These are phyloP conservation scores for Kuschelorhynchus macadamiae DNA, from an alignment of 2,888 invertebrate genomes.

Conservation along the genomic window DNA sequence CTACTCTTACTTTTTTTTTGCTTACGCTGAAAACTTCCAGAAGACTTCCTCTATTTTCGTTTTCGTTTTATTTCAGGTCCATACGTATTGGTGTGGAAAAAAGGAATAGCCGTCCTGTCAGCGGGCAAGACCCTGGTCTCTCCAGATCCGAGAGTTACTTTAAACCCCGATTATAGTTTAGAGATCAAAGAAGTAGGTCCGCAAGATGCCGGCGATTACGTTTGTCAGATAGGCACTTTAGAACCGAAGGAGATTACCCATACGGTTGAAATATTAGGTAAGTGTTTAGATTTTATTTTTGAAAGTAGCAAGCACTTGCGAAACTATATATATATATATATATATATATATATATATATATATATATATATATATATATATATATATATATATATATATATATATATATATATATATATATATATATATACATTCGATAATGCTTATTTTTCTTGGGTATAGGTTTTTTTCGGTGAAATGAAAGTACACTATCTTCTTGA, in stretches of 20 bases:
- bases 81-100: slow-evolving; percentile 77
- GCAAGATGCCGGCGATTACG: slow-evolving; percentile 78
- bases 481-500: too few species aligned
- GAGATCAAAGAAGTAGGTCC: slow-evolving; percentile 77
- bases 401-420: too few species aligned
- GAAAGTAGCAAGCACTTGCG: too few species aligned
- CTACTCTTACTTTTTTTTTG: neutral
- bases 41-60: slow-evolving; percentile 9
- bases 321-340: too few species aligned
- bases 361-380: too few species aligned
- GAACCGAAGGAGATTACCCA: slow-evolving; percentile 77
- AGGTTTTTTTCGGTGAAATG: too few species aligned
- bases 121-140: slow-evolving; percentile 77
- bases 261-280: slow-evolving; percentile 78
- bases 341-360: too few species aligned
- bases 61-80: slow-evolving; percentile 68
- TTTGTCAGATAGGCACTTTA: slow-evolving; percentile 78
- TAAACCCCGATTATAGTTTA: slow-evolving; percentile 76
- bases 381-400: too few species aligned
- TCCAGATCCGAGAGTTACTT: slow-evolving; percentile 75
- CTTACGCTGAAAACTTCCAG: neutral
- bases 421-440: too few species aligned
- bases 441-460: too few species aligned
- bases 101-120: slow-evolving; percentile 76
- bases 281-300: slow-evolving; percentile 61